Evolutionary conservation across 2,888 invertebrate genomes (phyloP).

Genomic region (Noctua janthina): DNA sequence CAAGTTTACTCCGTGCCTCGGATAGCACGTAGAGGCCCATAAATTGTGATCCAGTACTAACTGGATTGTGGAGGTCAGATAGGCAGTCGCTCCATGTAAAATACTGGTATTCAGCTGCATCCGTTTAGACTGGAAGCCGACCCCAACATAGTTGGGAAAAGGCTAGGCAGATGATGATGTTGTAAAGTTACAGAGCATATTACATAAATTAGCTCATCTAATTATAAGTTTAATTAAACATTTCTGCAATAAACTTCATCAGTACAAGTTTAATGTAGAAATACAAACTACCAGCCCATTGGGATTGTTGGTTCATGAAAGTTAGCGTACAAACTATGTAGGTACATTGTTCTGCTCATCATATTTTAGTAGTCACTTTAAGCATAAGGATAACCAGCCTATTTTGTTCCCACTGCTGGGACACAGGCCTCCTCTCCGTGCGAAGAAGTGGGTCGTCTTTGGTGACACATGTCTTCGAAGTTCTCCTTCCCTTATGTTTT

Average conservation of each 20-base stretch:
- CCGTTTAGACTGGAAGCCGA: too few relatives aligned
- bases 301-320: not conserved
- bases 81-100: too few relatives aligned
- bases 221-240: not conserved
- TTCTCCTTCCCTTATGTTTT: not conserved
- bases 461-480: not conserved
- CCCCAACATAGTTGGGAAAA: too few relatives aligned
- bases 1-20: too few relatives aligned
- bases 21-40: too few relatives aligned
- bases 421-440: not conserved
- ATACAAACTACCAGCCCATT: not conserved
- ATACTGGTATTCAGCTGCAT: too few relatives aligned
- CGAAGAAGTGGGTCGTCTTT: not conserved
- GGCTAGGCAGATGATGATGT: not conserved
- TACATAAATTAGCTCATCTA: not conserved
- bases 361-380: not conserved
- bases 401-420: too few relatives aligned
- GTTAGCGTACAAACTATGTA: not conserved
- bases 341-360: not conserved
- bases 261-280: not conserved
- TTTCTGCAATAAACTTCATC: not conserved
- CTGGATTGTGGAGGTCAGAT: too few relatives aligned
- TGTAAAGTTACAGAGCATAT: not conserved
- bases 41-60: too few relatives aligned
- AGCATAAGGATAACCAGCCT: not conserved